Evolutionary conservation across 2,797 vertebrate species (phyloP), one percentile per base, ranked within the genome.

Genomic region (Anguilla marmorata): DNA sequence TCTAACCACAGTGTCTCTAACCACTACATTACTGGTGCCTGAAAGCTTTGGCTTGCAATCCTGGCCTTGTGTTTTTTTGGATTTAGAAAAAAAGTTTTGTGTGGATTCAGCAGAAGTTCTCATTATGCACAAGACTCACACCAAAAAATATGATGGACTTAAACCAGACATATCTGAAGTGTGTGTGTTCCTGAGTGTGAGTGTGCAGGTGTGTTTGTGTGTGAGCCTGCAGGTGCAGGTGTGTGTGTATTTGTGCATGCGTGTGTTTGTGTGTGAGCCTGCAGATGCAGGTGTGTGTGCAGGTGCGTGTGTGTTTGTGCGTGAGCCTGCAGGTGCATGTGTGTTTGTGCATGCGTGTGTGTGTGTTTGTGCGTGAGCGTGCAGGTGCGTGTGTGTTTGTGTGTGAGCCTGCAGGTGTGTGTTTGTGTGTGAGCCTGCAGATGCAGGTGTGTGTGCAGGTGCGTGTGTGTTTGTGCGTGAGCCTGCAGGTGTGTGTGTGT

Each of bases 251-350:
- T 24, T 86, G 50, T 56, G 76, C 63, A 12, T 48, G 76, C 16
- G 37, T 12, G 86, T 11, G 7, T 27, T 9, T 84, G 85, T 84
- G 85, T 69, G 11, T 86, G 80, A 63, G 74, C 37, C 1, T 37
- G 37, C 37, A 37, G 37, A 2, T 37, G 37, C 37, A 37, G 37
- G 37, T 37, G 37, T 37, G 37, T 45, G 45, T 85, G 58, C 45
- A 66, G 88, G 1, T 72, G 76, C 8, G 30, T 60, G 41, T 50
- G 60, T 69, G 37, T 85, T 21, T 84, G 14, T 87, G 82, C 90
- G 82, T 41, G n/a, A 84, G 74, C 21, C 21, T 88, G 52, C 86
- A 86, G 63, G 30, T 69, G 80, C 54, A 60, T 58, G 30, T 69
- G 21, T 48, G 8, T 19, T 3, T 33, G 69, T 80, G 52, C 60